These are phyloP conservation scores for Nasonia oneida DNA, from an alignment of 2,888 invertebrate genomes.

Conservation along the genomic window DNA sequence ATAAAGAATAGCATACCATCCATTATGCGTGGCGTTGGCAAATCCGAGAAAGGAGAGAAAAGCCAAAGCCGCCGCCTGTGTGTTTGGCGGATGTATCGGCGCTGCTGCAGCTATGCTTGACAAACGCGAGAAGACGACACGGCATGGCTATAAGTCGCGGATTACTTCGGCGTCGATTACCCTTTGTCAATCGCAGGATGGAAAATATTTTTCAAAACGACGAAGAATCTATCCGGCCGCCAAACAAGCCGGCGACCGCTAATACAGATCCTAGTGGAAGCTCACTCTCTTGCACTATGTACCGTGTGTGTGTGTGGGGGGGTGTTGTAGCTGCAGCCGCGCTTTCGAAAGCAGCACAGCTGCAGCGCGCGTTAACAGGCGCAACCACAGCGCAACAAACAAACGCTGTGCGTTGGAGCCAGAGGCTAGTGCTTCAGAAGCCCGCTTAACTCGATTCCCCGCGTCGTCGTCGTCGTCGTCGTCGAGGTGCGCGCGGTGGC, in stretches of 20 bases:
- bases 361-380: constrained; percentile 5
- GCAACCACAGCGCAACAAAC: constrained; percentile 19
- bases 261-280: constrained; percentile 1
- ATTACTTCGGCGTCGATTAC: neutral
- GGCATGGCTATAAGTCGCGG: neutral
- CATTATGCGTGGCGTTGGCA: neutral
- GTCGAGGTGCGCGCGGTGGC: neutral
- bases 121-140: neutral
- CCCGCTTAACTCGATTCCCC: constrained; percentile 11
- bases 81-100: neutral
- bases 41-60: neutral
- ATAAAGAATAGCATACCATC: constrained; percentile 6
- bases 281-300: neutral
- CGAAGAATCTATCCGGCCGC: neutral
- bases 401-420: constrained; percentile 8
- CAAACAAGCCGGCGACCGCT: neutral
- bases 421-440: neutral
- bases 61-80: neutral
- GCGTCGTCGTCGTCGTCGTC: neutral
- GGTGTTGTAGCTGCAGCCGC: neutral
- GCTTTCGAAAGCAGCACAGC: neutral
- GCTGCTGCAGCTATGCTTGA: neutral
- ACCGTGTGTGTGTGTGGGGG: neutral
- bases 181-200: neutral
- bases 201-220: neutral